A percentile compares a stretch with the other conserved stretches of the same genome.
Evolutionary conservation across 2,888 invertebrate genomes (phyloP).

Genomic region (Cryptus armator): DNA sequence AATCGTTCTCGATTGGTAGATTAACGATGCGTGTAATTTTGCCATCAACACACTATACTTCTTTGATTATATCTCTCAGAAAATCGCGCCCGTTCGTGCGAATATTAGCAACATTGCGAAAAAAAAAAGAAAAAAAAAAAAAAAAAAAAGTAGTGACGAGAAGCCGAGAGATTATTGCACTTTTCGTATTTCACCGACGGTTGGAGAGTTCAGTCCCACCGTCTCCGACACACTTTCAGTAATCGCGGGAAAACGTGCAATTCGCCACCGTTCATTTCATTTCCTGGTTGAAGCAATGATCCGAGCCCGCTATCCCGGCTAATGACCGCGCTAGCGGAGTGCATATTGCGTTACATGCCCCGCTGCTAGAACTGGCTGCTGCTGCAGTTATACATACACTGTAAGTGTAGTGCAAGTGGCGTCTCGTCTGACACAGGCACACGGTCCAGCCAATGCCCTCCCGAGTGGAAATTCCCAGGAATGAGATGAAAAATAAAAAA

Average conservation of each 20-base stretch:
- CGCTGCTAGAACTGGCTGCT: neutral
- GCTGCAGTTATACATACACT: neutral
- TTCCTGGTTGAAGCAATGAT: conserved; percentile 83
- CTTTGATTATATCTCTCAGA: conserved; percentile 22
- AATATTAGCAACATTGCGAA: conserved; percentile 52
- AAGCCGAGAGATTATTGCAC: conserved; percentile 29
- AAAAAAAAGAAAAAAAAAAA: conserved; percentile 41
- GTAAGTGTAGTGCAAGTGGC: neutral
- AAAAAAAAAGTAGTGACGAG: conserved; percentile 28
- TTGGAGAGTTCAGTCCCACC: conserved; percentile 37
- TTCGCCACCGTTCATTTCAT: conserved; percentile 79
- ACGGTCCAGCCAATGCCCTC: conserved; percentile 26
- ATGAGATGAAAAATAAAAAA: neutral
- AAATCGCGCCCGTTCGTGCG: conserved; percentile 31
- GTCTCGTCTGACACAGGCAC: conserved; percentile 28
- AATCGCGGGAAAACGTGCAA: conserved; percentile 82
- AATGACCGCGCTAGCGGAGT: conserved; percentile 63
- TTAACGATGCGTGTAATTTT: neutral
- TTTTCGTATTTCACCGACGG: conserved; percentile 41
- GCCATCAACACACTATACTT: conserved; percentile 15
- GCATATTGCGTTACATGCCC: conserved; percentile 70
- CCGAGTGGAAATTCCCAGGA: conserved; percentile 3
- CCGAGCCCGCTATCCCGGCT: conserved; percentile 74
- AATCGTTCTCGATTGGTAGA: neutral
- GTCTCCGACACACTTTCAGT: conserved; percentile 77